Evolutionary conservation across 1,140 invertebrate genomes (phyloP).

Genomic region (Goniozus legneri): DNA sequence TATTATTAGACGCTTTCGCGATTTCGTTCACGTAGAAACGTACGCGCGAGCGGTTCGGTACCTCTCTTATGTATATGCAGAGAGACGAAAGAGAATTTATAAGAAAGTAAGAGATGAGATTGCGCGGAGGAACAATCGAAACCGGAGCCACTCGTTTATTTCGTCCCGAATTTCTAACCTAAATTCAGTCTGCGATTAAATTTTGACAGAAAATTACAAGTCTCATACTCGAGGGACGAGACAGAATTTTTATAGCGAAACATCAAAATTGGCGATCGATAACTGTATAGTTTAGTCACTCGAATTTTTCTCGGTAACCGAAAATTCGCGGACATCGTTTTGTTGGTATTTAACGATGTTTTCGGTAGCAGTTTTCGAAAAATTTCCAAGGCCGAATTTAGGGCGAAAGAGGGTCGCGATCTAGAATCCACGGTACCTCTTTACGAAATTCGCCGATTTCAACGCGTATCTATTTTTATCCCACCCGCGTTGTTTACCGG

Average conservation of each 20-base stretch:
- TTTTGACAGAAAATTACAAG: too few species aligned
- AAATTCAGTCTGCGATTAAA: too few species aligned
- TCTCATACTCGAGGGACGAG: too few species aligned
- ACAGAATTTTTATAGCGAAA: too few species aligned
- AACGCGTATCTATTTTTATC: background rate
- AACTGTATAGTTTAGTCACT: too few species aligned
- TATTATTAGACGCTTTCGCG: constrained; percentile 43
- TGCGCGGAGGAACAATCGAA: background rate
- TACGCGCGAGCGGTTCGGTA: constrained; percentile 10
- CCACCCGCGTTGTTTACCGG: constrained; percentile 10
- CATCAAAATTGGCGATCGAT: too few species aligned
- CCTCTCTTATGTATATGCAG: background rate
- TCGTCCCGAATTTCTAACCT: too few species aligned
- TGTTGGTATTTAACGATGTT: too few species aligned
- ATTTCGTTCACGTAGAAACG: constrained; percentile 42
- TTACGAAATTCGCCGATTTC: background rate
- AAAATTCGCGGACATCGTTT: too few species aligned
- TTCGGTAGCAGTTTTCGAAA: too few species aligned
- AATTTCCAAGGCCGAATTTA: too few species aligned
- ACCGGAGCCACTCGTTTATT: background rate
- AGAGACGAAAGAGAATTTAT: background rate
- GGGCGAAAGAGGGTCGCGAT: background rate
- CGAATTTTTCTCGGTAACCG: too few species aligned
- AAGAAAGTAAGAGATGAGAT: background rate
- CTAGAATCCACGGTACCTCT: background rate